Evolutionary conservation across 2,888 invertebrate species (phyloP), one percentile per base, ranked within the genome.

Genomic region (Hydraecia micacea): DNA sequence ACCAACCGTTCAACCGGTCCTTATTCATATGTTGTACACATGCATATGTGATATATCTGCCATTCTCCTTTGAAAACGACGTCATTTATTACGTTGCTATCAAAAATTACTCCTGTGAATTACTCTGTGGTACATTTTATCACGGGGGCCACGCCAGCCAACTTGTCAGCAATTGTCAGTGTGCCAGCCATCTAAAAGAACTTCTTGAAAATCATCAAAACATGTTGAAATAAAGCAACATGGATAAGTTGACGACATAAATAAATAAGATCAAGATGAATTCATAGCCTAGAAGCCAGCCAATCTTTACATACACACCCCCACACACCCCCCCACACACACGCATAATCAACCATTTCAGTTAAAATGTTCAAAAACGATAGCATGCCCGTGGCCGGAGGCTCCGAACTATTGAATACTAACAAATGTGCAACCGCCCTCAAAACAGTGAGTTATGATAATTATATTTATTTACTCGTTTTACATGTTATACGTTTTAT

Each of bases 401-500:
- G 0, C 28, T 25, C 46, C 2, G 62, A 52, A 66, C 21, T 28
- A 49, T 46, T 63, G 39, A 84, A 68, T 66, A 63, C 63, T 49
- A 65, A 73, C 52, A 83, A 80, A 90, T 90, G 90, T 87, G 86
- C 71, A 60, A 77, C 75, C 77, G 79, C 13, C 76, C 77, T 74
- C 86, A 86, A 75, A 86, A 87, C 85, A 88, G 91, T 91, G 84
- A 88, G 91, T 88, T 66, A 42, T 49, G 1, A 65, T n/a, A 0
- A 55, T 42, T 58, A 65, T n/a, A 60, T 72, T 52, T 68, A 39
- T 42, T 66, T 65, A 28, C n/a, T 32, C 11, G 5, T 11, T 66
- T 18, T 77, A 8, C 2, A 49, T 15, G 36, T 15, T 21, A 46
- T n/a, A 65, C 36, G 15, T 65, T 32, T 36, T 46, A 21, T 46